Evolutionary conservation across 2,888 invertebrate species (phyloP).

Genomic region (Eupithecia subfuscata): DNA sequence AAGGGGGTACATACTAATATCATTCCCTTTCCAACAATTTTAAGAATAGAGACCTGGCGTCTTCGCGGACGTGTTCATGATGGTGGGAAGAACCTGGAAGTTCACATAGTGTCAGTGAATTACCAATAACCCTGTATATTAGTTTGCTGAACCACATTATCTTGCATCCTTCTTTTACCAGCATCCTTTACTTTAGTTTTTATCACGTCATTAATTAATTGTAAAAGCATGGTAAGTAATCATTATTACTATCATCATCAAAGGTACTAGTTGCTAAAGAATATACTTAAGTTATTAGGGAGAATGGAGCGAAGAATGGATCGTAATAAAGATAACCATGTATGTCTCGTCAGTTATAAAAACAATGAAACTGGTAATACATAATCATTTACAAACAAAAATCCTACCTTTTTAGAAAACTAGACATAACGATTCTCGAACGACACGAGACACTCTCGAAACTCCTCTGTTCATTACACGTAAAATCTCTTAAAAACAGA

Average conservation of each 20-base stretch:
- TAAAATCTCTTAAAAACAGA: slow-evolving; percentile 32
- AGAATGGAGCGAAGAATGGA: too few relatives aligned
- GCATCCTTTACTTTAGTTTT: background rate
- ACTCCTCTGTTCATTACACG: slow-evolving; percentile 20
- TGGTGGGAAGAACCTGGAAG: too few relatives aligned
- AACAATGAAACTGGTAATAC: background rate
- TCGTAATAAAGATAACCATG: background rate
- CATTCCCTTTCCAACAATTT: too few relatives aligned
- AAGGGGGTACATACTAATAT: too few relatives aligned
- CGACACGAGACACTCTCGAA: slow-evolving; percentile 2
- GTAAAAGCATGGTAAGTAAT: background rate
- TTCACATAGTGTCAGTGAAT: too few relatives aligned
- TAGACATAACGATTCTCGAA: slow-evolving; percentile 54
- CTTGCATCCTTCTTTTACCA: background rate
- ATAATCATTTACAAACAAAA: background rate
- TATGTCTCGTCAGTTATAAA: background rate
- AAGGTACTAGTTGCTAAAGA: background rate
- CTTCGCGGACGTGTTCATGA: too few relatives aligned
- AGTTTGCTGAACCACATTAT: background rate
- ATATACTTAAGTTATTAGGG: too few relatives aligned
- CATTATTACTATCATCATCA: background rate
- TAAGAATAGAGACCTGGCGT: too few relatives aligned
- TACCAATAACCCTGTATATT: too few relatives aligned
- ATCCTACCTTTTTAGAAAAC: slow-evolving; percentile 63
- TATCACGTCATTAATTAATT: background rate